These are phyloP conservation scores for Caenorhabditis afra DNA, from an alignment of 2,888 invertebrate genomes.

Conservation along the genomic window DNA sequence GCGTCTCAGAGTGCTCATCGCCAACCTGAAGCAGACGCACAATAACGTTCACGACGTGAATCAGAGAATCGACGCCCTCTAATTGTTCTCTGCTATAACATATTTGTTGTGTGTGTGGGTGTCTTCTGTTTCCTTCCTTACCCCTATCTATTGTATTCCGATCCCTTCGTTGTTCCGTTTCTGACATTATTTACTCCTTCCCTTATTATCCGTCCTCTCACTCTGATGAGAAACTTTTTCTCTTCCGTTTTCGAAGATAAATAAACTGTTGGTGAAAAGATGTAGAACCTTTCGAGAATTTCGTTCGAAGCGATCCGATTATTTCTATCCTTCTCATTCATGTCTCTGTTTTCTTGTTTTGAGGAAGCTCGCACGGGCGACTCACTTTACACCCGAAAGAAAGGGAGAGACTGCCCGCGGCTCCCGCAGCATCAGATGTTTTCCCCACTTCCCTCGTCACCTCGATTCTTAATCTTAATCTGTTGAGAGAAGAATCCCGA, in stretches of 20 bases:
- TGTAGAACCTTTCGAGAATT: not conserved
- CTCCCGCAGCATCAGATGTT: conserved; percentile 50
- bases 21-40: conserved; percentile 72
- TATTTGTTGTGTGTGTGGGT: conserved; percentile 27
- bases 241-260: conserved; percentile 1
- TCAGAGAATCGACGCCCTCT: conserved; percentile 80
- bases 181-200: not conserved
- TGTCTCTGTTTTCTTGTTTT: conserved; percentile 33
- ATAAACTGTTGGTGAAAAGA: conserved; percentile 24
- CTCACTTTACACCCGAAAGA: conserved; percentile 42
- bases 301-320: conserved; percentile 28
- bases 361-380: conserved; percentile 39
- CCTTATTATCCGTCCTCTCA: not conserved
- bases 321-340: conserved; percentile 22
- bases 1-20: conserved; percentile 70
- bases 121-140: conserved; percentile 1
- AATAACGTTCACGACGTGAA: conserved; percentile 70
- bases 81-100: conserved; percentile 28
- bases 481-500: not conserved
- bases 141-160: conserved; percentile 31
- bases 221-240: conserved; percentile 9
- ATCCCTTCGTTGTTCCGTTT: conserved; percentile 16
- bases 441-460: conserved; percentile 18
- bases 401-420: conserved; percentile 35
- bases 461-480: not conserved